Conservation (phyloP, 2,797 vertebrate species). For the Eulemur mongoz region DNA sequence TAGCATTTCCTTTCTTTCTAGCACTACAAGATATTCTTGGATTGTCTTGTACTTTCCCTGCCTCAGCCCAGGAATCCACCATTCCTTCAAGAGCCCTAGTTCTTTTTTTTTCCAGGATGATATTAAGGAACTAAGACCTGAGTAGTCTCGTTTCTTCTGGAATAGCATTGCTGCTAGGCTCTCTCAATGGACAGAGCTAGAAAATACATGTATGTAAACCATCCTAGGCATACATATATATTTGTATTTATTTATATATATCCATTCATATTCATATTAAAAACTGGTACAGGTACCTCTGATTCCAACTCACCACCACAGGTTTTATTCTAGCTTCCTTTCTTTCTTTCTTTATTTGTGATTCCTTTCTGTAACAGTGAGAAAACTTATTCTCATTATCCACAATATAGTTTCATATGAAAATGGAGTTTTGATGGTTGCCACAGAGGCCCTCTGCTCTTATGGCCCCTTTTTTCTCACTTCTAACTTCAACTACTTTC, state of each 20-base stretch:
- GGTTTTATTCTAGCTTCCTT: neutral
- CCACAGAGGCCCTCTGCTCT: neutral
- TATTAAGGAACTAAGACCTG: neutral
- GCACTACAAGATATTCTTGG: neutral
- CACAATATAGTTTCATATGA: neutral
- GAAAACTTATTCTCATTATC: constrained; percentile 11
- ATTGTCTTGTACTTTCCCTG: neutral
- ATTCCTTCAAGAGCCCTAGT: neutral
- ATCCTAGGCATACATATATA: neutral
- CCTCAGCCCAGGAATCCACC: neutral
- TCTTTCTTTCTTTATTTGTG: neutral
- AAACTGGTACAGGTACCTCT: neutral
- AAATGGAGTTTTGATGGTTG: neutral
- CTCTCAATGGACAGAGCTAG: neutral
- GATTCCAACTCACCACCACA: neutral
- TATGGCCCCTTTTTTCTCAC: neutral
- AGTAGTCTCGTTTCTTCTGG: neutral
- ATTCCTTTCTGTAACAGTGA: neutral
- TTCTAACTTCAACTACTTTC: neutral
- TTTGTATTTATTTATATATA: neutral
- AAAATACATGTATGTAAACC: neutral
- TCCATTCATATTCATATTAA: neutral
- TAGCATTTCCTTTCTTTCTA: constrained; percentile 26
- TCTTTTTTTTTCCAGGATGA: neutral
- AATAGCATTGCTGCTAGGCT: neutral